Conservation (phyloP, 2,113 vertebrate species). For the Lepidothrix coronata region DNA sequence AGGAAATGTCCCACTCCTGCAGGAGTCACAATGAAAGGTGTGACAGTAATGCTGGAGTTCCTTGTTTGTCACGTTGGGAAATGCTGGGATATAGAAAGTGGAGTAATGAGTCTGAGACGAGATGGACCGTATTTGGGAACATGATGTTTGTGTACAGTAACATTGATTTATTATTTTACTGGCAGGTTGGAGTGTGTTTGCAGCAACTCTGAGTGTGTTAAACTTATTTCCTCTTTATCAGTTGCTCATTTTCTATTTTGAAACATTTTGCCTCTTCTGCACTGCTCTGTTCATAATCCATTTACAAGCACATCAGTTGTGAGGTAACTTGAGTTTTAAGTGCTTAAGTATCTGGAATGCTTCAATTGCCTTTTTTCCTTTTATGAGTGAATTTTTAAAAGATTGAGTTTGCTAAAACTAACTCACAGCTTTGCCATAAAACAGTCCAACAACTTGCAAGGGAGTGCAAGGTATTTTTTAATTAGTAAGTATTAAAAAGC, state of each 20-base stretch:
- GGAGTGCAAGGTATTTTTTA: background rate
- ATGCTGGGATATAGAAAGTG: background rate
- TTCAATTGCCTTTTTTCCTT: background rate
- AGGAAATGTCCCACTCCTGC: background rate
- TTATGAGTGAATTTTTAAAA: background rate
- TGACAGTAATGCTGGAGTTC: background rate
- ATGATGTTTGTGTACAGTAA: background rate
- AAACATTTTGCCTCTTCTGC: background rate
- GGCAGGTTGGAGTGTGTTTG: background rate
- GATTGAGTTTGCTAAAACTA: background rate
- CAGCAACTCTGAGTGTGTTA: background rate
- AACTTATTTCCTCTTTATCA: background rate
- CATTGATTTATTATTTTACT: background rate
- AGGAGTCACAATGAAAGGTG: background rate
- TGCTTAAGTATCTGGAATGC: background rate
- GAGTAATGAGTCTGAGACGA: background rate
- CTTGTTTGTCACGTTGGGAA: background rate
- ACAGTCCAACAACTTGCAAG: background rate
- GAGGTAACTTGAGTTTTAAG: background rate
- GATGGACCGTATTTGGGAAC: background rate
- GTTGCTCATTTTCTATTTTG: background rate
- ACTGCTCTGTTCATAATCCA: background rate
- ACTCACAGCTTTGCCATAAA: background rate
- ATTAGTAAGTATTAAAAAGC: background rate
- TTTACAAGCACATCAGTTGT: background rate